Percentiles rank a stretch among this genome's conserved stretches.
phyloP scores from a whole-genome alignment of 2,888 invertebrate genomes.

The Cerastis leucographa region DNA sequence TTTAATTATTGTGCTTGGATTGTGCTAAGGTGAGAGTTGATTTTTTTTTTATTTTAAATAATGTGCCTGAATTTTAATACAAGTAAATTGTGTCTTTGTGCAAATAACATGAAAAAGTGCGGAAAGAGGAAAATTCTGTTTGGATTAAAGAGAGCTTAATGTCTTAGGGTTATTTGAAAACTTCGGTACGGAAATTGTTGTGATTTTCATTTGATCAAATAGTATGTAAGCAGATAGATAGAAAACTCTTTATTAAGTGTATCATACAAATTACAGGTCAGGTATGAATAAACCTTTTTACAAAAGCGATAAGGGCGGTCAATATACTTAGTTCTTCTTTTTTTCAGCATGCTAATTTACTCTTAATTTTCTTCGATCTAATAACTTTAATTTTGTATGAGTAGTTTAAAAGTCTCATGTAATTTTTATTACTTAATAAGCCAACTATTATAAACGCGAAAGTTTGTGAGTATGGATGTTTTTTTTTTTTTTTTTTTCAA shows the following conservation, averaged over 20 bases:
- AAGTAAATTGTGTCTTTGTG: constrained; percentile 3
- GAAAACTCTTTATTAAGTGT: background rate
- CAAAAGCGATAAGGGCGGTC: background rate
- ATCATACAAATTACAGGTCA: no score
- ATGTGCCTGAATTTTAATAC: background rate
- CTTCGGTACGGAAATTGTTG: background rate
- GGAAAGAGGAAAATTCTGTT: background rate
- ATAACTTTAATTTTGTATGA: background rate
- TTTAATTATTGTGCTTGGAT: constrained; percentile 41
- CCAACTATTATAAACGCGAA: no score
- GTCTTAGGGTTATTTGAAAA: constrained; percentile 1
- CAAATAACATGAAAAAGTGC: background rate
- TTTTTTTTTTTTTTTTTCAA: no score
- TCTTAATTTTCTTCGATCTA: background rate
- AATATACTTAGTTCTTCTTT: no score
- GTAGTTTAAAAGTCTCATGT: no score
- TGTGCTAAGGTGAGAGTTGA: constrained; percentile 52
- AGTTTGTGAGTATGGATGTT: no score
- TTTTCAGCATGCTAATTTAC: background rate
- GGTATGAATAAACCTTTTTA: background rate
- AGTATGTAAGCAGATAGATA: background rate
- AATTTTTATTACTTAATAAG: no score
- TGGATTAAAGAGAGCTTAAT: background rate
- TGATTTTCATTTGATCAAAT: background rate
- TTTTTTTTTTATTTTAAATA: background rate